phyloP scores from a whole-genome alignment of 2,113 vertebrate genomes.

The Pantherophis guttatus region DNA sequence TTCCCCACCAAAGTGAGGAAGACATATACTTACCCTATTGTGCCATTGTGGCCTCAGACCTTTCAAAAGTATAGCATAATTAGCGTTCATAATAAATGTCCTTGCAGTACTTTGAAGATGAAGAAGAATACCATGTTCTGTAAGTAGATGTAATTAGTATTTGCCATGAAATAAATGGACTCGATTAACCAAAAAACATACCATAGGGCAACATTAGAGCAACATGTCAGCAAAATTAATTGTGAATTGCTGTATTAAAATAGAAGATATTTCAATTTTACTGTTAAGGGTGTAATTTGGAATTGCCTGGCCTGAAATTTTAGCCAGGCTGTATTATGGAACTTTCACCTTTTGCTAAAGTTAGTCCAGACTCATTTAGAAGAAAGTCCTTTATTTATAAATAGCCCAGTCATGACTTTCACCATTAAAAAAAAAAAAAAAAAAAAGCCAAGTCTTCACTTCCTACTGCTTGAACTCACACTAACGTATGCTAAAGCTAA shows the following conservation, averaged over 20 bases:
- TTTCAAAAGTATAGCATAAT: background rate
- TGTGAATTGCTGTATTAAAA: background rate
- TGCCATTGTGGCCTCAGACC: background rate
- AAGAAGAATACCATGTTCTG: slow-evolving; percentile 2
- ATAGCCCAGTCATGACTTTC: slow-evolving; percentile 68
- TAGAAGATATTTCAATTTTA: slow-evolving; percentile 7
- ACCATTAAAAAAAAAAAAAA: slow-evolving; percentile 70
- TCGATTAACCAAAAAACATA: background rate
- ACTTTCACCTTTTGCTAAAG: slow-evolving; percentile 5
- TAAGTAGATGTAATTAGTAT: slow-evolving; percentile 13
- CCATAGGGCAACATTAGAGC: background rate
- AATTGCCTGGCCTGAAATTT: background rate
- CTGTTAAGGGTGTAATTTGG: slow-evolving; percentile 14
- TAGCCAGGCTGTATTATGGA: background rate
- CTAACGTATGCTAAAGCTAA: slow-evolving; percentile 84
- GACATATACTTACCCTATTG: background rate
- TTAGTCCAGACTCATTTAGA: slow-evolving; percentile 10
- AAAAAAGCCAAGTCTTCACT: slow-evolving; percentile 71
- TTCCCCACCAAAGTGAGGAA: background rate
- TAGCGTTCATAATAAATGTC: background rate
- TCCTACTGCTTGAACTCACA: slow-evolving; percentile 66
- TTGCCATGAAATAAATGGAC: slow-evolving; percentile 4
- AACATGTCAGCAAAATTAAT: slow-evolving; percentile 12
- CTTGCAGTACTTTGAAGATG: background rate
- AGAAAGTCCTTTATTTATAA: slow-evolving; percentile 67